Evolutionary conservation across 2,113 vertebrate species (phyloP).

Genomic region (Piprites chloris): DNA sequence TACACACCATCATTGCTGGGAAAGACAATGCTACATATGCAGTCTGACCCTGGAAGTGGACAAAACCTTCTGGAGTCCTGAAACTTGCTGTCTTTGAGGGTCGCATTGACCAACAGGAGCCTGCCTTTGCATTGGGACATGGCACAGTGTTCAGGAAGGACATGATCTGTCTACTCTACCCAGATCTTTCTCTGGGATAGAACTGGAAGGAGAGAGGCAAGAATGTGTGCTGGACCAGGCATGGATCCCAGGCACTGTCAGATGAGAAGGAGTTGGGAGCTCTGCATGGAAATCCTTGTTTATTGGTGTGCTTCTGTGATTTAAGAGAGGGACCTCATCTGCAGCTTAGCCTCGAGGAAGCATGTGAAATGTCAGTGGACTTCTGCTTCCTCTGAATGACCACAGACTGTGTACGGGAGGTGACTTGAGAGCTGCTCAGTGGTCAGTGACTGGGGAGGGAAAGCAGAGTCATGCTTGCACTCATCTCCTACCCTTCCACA

Average conservation of each 20-base stretch:
- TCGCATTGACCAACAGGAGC: background rate
- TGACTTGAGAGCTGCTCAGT: background rate
- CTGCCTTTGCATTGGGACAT: background rate
- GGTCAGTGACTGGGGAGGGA: background rate
- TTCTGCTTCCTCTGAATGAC: background rate
- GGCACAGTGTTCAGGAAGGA: background rate
- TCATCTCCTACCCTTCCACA: background rate
- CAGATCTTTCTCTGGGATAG: background rate
- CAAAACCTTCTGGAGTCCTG: background rate
- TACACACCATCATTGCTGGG: background rate
- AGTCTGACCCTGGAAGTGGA: background rate
- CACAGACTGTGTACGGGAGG: accelerated
- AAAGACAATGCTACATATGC: accelerated
- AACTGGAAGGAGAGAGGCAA: background rate
- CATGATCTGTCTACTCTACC: background rate
- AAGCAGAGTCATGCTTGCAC: background rate
- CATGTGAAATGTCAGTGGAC: background rate
- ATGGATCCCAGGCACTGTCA: background rate
- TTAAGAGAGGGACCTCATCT: background rate
- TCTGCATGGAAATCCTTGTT: background rate
- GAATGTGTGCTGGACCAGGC: background rate
- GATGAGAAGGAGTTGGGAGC: background rate
- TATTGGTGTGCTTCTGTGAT: background rate
- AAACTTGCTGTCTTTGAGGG: background rate
- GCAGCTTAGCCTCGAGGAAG: background rate